Evolutionary conservation across 2,888 invertebrate species (phyloP), one percentile per base, ranked within the genome.

Genomic region (Sesia apiformis): DNA sequence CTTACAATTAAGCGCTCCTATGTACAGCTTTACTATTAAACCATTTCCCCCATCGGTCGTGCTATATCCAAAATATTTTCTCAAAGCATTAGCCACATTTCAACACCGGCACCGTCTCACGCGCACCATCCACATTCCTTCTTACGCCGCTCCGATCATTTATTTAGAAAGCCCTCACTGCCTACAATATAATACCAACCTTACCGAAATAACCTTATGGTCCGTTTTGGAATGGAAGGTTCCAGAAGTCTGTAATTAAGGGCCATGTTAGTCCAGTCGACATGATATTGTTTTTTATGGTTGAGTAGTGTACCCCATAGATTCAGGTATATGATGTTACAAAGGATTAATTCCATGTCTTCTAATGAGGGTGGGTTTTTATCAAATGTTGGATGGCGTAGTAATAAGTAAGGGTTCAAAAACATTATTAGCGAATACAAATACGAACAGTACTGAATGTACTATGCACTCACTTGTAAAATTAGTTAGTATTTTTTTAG

Each of bases 231-330:
- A 23, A 8, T 46, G 46, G 46, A 46, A 64, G 69, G 65, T 67
- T 74, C 79, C 84, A 86, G 46, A 46, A 64, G 69, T 65, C 68
- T 74, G 79, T 85, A 86, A 86, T 87, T 86, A 87, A 83, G 86
- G 79, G 63, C 72, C 76, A 68, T 81, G 81, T 80, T 73, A 65
- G 73, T 68, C 68, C 69, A 74, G 76, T 74, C 76, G 74, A 79
- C 76, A 70, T 79, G 81, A 85, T 86, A 85, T 85, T 85, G 84
- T 86, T 86, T 86, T 81, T 86, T 86, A 82, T 84, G 75, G 74
- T 64, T 73, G 78, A 81, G 80, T 81, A 84, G 83, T 77, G 78
- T 77, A 78, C 74, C 74, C 73, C 75, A 76, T 81, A 83, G 83
- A 81, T 81, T 81, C 76, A 76, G 67, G 74, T 74, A 74, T 80